phyloP scores from a whole-genome alignment of 2,888 invertebrate species.

The Platynereis dumerilii region DNA sequence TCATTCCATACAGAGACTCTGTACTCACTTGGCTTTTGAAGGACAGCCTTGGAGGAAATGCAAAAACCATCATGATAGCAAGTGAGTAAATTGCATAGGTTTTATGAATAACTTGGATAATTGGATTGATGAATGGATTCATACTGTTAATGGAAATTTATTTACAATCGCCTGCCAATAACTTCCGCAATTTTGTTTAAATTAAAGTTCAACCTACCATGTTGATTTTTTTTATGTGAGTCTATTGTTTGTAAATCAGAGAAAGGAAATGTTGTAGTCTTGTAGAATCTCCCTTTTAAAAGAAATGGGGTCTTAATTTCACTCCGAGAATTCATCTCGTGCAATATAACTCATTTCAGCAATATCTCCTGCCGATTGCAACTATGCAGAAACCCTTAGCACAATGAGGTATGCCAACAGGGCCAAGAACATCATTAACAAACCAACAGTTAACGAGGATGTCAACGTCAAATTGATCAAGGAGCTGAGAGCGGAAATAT shows the following conservation, averaged over 20 bases:
- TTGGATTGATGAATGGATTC: neutral
- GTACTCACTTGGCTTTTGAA: constrained; percentile 81
- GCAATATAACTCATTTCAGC: too few species aligned
- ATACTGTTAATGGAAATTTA: too few species aligned
- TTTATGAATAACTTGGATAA: neutral
- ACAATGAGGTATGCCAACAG: constrained; percentile 81
- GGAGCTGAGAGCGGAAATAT: constrained; percentile 70
- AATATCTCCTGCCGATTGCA: constrained; percentile 77
- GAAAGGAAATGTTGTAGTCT: too few species aligned
- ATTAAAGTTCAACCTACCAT: too few species aligned
- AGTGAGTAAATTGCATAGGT: constrained; percentile 74
- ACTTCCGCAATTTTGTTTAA: too few species aligned
- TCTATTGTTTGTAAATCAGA: too few species aligned
- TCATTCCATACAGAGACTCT: constrained; percentile 81
- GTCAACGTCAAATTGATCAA: constrained; percentile 69
- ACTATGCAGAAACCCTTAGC: constrained; percentile 80
- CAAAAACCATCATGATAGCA: constrained; percentile 79
- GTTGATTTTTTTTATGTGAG: too few species aligned
- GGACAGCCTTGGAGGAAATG: constrained; percentile 80
- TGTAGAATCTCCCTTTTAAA: too few species aligned
- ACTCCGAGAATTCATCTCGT: too few species aligned
- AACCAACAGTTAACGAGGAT: constrained; percentile 71
- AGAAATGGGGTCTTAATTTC: too few species aligned
- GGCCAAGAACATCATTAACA: constrained; percentile 75
- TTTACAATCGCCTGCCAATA: too few species aligned